Percentiles rank a stretch among this genome's conserved stretches.
Conservation (phyloP, 2,888 invertebrate species). For the Ashinkailepas kermadecensis region DNA sequence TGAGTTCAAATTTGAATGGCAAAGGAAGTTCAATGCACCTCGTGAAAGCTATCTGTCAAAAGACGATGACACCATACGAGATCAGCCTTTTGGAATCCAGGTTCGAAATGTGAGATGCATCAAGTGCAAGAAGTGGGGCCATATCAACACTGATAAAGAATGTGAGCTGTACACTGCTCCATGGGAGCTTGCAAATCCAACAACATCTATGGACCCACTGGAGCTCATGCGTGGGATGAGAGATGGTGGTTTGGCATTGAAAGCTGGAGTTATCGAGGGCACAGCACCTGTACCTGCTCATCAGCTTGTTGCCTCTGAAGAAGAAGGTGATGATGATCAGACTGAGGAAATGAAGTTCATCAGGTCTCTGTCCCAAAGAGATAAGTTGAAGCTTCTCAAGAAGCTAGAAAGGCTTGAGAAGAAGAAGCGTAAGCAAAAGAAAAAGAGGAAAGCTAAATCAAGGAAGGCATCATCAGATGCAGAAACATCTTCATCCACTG, state of each 20-base stretch:
- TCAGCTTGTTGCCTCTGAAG: slow-evolving; percentile 36
- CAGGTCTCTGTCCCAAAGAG: slow-evolving; percentile 73
- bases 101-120: slow-evolving; percentile 96
- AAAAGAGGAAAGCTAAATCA: slow-evolving; percentile 8
- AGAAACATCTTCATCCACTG: neutral
- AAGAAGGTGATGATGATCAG: slow-evolving; percentile 48
- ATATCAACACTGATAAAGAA: slow-evolving; percentile 86
- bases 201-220: slow-evolving; percentile 53
- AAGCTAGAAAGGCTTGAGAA: slow-evolving; percentile 35
- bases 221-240: slow-evolving; percentile 81
- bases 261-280: slow-evolving; percentile 52
- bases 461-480: neutral
- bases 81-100: slow-evolving; percentile 97
- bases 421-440: slow-evolving; percentile 31
- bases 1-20: slow-evolving; percentile 99
- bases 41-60: slow-evolving; percentile 75
- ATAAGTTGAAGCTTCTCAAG: slow-evolving; percentile 82
- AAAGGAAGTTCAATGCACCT: slow-evolving; percentile 96
- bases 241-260: slow-evolving; percentile 82
- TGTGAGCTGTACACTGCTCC: slow-evolving; percentile 67
- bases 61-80: slow-evolving; percentile 92
- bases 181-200: slow-evolving; percentile 27
- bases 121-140: slow-evolving; percentile 99
- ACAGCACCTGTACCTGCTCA: slow-evolving; percentile 19
- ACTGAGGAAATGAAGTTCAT: slow-evolving; percentile 64